Percentiles rank a stretch among this genome's conserved stretches.
Evolutionary conservation across 2,888 invertebrate genomes (phyloP).

Genomic region (Tetheella fluctuosa): DNA sequence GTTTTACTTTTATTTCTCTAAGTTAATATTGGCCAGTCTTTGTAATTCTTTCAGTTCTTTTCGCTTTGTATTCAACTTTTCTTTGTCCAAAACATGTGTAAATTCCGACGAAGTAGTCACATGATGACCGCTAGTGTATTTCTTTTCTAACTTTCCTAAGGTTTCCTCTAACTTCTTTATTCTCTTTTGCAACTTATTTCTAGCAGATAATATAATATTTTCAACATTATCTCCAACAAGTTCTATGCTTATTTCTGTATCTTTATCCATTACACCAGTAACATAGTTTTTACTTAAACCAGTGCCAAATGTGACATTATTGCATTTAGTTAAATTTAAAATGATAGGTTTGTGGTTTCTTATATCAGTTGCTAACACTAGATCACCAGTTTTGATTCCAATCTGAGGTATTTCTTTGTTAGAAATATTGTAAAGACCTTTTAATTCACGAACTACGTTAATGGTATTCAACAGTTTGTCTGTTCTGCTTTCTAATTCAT

Average conservation of each 20-base stretch:
- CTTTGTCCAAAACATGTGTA: constrained; percentile 52
- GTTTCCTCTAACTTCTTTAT: constrained; percentile 58
- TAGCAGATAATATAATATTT: constrained; percentile 51
- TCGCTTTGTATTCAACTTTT: constrained; percentile 55
- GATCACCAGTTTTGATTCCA: constrained; percentile 51
- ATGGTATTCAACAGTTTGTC: constrained; percentile 73
- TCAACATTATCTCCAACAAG: constrained; percentile 54
- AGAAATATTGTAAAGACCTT: constrained; percentile 81
- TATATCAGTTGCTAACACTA: constrained; percentile 51
- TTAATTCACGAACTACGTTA: constrained; percentile 80
- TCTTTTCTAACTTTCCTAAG: constrained; percentile 59
- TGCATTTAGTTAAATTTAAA: constrained; percentile 57
- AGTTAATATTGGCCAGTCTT: constrained; percentile 54
- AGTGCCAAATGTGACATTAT: constrained; percentile 43
- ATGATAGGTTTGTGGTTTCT: constrained; percentile 55
- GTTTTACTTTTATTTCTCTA: constrained; percentile 20
- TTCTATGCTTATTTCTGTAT: constrained; percentile 64
- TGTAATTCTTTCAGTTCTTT: constrained; percentile 62
- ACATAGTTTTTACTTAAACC: constrained; percentile 48
- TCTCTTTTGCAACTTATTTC: constrained; percentile 56
- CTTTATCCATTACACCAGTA: constrained; percentile 50
- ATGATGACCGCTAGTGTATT: constrained; percentile 51
- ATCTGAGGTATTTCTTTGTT: constrained; percentile 74
- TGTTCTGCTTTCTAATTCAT: constrained; percentile 71
- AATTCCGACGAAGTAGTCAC: constrained; percentile 48